phyloP scores from a whole-genome alignment of 2,113 vertebrate genomes.

The Pituophis catenifer region DNA sequence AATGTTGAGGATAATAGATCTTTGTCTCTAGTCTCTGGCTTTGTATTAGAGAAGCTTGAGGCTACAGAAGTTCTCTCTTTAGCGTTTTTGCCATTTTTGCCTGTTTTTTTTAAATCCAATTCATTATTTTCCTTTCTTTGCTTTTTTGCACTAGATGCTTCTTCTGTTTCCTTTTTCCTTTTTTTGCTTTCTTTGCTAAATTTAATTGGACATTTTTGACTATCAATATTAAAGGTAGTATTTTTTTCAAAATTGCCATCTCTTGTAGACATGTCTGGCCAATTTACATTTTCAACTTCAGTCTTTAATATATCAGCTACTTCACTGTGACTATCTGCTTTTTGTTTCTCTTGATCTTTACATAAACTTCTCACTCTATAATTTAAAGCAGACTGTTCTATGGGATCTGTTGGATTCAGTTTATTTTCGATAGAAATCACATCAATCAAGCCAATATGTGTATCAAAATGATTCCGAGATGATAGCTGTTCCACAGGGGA shows the following conservation, averaged over 20 bases:
- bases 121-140: slow-evolving; percentile 59
- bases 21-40: slow-evolving; percentile 52
- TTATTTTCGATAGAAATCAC: slow-evolving; percentile 51
- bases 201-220: slow-evolving; percentile 39
- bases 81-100: slow-evolving; percentile 37
- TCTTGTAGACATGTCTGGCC: slow-evolving; percentile 38
- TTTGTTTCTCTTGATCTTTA: slow-evolving; percentile 49
- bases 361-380: neutral
- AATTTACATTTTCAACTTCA: slow-evolving; percentile 36
- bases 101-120: slow-evolving; percentile 40
- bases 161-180: slow-evolving; percentile 62
- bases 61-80: slow-evolving; percentile 49
- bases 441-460: slow-evolving; percentile 56
- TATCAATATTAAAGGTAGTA: slow-evolving; percentile 30
- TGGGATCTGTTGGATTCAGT: slow-evolving; percentile 19
- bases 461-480: slow-evolving; percentile 5
- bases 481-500: slow-evolving; percentile 10
- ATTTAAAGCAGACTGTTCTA: slow-evolving; percentile 19
- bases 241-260: slow-evolving; percentile 51
- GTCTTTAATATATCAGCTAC: slow-evolving; percentile 24
- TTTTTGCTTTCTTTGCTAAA: slow-evolving; percentile 67
- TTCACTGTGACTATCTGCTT: neutral
- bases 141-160: slow-evolving; percentile 57
- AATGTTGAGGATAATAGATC: slow-evolving; percentile 38
- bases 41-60: slow-evolving; percentile 46